Conservation (phyloP, 2,113 vertebrate genomes). For the Platanista minor region DNA sequence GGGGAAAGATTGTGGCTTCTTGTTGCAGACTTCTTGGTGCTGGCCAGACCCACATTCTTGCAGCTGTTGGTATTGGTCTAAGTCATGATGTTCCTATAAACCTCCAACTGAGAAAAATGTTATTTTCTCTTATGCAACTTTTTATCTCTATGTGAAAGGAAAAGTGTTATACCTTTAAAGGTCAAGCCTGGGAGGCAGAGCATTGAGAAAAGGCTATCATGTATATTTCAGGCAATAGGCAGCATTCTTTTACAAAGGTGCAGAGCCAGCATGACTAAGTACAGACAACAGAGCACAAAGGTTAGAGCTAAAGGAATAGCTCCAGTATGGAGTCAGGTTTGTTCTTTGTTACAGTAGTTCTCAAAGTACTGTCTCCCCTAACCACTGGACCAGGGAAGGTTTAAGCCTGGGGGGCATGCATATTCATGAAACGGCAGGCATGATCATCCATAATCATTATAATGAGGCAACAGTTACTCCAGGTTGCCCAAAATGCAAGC, state of each 20-base stretch:
- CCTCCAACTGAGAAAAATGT: not conserved
- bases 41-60: no score
- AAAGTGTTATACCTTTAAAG: not conserved
- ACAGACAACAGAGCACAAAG: not conserved
- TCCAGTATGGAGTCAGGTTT: not conserved
- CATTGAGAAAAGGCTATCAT: not conserved
- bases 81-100: not conserved
- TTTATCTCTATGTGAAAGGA: not conserved
- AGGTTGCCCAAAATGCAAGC: not conserved
- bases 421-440: not conserved
- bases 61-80: not conserved
- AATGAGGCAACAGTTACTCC: not conserved
- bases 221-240: not conserved
- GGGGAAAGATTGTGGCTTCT: not conserved
- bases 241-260: not conserved
- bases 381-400: not conserved
- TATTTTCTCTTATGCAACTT: not conserved
- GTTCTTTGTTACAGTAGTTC: not conserved
- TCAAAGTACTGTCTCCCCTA: not conserved
- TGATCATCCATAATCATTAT: not conserved
- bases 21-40: not conserved
- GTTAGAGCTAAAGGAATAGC: not conserved
- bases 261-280: not conserved
- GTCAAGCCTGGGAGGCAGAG: not conserved
- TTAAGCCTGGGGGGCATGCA: not conserved